A percentile compares a stretch with the other conserved stretches of the same genome.
Evolutionary conservation across 2,113 vertebrate species (phyloP).

Genomic region (Xiphias gladius): DNA sequence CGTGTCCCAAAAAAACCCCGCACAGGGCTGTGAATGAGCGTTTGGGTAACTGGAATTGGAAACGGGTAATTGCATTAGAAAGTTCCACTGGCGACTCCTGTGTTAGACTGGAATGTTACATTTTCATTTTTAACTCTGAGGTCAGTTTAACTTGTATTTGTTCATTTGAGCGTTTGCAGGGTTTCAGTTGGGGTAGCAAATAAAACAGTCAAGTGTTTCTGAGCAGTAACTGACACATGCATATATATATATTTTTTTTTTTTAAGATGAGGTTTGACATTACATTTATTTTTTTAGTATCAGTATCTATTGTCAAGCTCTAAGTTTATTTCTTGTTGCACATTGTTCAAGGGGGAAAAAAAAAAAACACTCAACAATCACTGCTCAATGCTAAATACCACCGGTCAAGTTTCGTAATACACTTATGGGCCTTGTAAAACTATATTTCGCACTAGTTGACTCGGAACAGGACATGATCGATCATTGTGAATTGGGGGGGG

Average conservation of each 20-base stretch:
- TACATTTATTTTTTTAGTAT: constrained; percentile 6
- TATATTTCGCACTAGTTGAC: not conserved
- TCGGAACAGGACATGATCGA: too few species aligned
- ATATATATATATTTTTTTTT: too few species aligned
- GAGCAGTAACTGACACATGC: not conserved
- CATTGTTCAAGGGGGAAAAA: too few species aligned
- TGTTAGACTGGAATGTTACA: not conserved
- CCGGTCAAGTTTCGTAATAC: not conserved
- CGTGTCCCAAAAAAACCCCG: not conserved
- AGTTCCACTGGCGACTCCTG: not conserved
- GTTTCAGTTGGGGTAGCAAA: not conserved
- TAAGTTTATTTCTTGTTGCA: not conserved
- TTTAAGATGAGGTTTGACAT: not conserved
- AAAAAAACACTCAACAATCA: not conserved
- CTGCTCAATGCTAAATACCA: not conserved
- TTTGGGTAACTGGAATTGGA: too few species aligned
- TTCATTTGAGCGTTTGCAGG: constrained; percentile 4
- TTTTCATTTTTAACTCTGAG: not conserved
- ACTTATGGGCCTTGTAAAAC: not conserved
- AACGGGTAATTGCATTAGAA: not conserved
- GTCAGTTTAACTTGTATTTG: not conserved
- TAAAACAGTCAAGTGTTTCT: not conserved
- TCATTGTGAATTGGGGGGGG: too few species aligned
- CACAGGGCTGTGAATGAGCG: not conserved
- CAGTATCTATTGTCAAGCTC: not conserved